Conservation (phyloP, 2,888 invertebrate genomes). For the Hymenopus coronatus region DNA sequence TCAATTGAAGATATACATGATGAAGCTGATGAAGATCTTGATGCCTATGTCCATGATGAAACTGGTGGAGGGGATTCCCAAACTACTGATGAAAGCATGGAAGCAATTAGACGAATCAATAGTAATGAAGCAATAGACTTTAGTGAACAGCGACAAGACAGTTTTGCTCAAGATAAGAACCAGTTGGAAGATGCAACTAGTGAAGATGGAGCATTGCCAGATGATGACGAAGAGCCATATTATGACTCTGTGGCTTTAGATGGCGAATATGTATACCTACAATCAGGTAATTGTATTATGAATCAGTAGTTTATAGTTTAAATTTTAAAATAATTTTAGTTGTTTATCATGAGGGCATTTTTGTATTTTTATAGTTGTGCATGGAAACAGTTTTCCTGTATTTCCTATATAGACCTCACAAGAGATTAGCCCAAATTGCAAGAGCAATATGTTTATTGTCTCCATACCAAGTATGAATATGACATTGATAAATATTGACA, state of each 20-base stretch:
- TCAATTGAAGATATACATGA: background rate
- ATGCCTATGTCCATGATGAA: background rate
- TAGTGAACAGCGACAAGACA: background rate
- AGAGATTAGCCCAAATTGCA: no score
- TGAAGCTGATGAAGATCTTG: background rate
- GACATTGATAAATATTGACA: no score
- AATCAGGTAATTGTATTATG: conserved; percentile 55
- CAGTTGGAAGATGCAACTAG: conserved; percentile 22
- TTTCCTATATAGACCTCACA: no score
- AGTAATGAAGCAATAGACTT: background rate
- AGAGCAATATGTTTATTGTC: no score
- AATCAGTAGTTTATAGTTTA: conserved; percentile 29
- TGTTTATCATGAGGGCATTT: no score
- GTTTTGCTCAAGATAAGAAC: background rate
- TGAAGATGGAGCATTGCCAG: conserved; percentile 31
- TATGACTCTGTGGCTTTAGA: conserved; percentile 56
- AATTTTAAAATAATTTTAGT: background rate
- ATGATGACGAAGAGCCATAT: conserved; percentile 51
- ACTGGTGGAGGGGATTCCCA: background rate
- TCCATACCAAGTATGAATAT: no score
- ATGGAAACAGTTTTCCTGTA: no score
- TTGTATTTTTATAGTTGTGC: no score
- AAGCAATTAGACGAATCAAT: background rate
- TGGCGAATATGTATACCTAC: conserved; percentile 74
- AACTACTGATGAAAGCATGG: background rate